Percentiles rank a stretch among this genome's conserved stretches.
Evolutionary conservation across 1,140 invertebrate genomes (phyloP).

Genomic region (Drosophila nigromelanica): DNA sequence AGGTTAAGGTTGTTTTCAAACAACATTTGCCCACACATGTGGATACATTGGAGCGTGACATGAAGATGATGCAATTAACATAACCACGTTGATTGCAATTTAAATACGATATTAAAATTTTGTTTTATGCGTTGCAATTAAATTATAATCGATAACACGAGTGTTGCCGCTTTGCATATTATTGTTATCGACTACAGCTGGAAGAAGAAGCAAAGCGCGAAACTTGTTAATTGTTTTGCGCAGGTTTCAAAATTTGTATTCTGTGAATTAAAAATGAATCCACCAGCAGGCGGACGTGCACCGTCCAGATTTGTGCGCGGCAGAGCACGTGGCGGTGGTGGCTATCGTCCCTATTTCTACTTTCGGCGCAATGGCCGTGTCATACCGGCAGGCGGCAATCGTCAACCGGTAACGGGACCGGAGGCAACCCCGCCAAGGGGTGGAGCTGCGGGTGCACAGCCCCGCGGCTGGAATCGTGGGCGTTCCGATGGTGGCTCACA

Average conservation of each 20-base stretch:
- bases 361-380: constrained; percentile 76
- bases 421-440: neutral
- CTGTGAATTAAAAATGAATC: constrained; percentile 38
- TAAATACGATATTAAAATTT: neutral
- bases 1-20: constrained; percentile 39
- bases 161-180: neutral
- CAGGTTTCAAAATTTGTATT: constrained; percentile 8
- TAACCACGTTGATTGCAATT: neutral
- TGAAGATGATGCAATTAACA: neutral
- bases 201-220: constrained; percentile 26
- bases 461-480: constrained; percentile 53
- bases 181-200: neutral
- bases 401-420: neutral
- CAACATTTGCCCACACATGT: constrained; percentile 34
- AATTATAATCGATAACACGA: neutral
- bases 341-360: constrained; percentile 72
- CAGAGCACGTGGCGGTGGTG: constrained; percentile 57
- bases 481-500: neutral
- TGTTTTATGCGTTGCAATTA: neutral
- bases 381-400: constrained; percentile 63
- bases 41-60: constrained; percentile 26
- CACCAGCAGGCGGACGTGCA: constrained; percentile 34
- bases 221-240: constrained; percentile 1
- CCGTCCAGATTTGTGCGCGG: constrained; percentile 64
- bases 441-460: neutral